Evolutionary conservation across 2,797 vertebrate species (phyloP).

Genomic region (Pempheris klunzingeri): DNA sequence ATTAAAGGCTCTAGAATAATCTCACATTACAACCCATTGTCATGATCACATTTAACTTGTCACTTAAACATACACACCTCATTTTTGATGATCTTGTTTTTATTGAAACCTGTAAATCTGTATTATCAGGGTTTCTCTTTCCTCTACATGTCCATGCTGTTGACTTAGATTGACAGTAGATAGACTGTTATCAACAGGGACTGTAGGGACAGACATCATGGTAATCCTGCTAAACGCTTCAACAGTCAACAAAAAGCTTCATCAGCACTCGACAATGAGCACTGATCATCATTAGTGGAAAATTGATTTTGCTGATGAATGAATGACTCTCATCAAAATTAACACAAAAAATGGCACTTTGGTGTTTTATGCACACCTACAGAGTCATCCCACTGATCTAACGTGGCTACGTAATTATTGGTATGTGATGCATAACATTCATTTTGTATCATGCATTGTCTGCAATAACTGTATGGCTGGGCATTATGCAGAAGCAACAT

Average conservation of each 20-base stretch:
- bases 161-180: not conserved
- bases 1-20: not conserved
- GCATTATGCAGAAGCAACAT: not conserved
- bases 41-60: too few species aligned
- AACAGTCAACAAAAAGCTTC: not conserved
- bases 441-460: not conserved
- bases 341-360: not conserved
- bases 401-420: not conserved
- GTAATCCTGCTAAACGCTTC: not conserved
- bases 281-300: not conserved
- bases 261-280: not conserved
- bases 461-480: not conserved
- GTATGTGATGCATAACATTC: not conserved
- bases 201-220: not conserved
- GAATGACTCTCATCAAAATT: not conserved
- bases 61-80: too few species aligned
- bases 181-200: not conserved
- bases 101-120: too few species aligned
- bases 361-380: not conserved
- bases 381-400: not conserved
- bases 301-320: not conserved
- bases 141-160: not conserved
- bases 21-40: too few species aligned
- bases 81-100: not conserved
- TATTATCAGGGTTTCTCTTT: too few species aligned